A percentile compares a stretch with the other conserved stretches of the same genome.
Conservation (phyloP, 2,113 vertebrate species). For the Gadus chalcogrammus region DNA sequence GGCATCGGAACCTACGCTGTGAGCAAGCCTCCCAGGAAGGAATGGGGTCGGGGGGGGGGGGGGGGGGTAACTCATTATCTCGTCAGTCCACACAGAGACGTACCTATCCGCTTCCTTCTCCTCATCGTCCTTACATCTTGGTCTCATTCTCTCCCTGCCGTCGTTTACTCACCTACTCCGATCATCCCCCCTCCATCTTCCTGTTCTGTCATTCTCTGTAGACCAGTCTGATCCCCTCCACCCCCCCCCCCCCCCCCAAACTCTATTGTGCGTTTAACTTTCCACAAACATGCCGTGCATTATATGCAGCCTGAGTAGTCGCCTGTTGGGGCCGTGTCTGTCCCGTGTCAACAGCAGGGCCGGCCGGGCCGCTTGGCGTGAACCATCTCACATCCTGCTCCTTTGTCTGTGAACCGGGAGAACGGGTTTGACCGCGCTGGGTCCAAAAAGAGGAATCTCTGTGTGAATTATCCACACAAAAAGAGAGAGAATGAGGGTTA, state of each 20-base stretch:
- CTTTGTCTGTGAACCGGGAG: constrained; percentile 60
- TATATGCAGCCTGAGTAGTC: constrained; percentile 17
- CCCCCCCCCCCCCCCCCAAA: constrained; percentile 17
- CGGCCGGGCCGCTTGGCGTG: constrained; percentile 27
- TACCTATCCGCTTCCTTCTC: constrained; percentile 21
- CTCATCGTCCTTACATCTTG: constrained; percentile 32
- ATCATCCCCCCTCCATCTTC: constrained; percentile 24
- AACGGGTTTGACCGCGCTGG: constrained; percentile 50
- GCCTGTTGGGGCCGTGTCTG: constrained; percentile 16
- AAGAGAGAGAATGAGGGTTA: not conserved
- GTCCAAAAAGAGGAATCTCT: constrained; percentile 1
- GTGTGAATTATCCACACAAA: no score
- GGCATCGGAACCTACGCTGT: constrained; percentile 34
- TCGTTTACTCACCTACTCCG: not conserved
- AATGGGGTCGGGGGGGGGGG: constrained; percentile 25
- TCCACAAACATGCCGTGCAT: constrained; percentile 35
- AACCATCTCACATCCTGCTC: constrained; percentile 34
- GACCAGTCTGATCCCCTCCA: constrained; percentile 12
- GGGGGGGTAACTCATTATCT: constrained; percentile 51
- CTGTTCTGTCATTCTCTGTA: constrained; percentile 13
- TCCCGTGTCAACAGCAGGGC: constrained; percentile 26
- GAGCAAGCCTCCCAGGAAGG: constrained; percentile 18
- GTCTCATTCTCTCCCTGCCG: not conserved
- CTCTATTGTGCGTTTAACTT: constrained; percentile 37
- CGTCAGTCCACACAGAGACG: constrained; percentile 31